Conservation (phyloP, 2,797 vertebrate genomes). For the Argentina silus region DNA sequence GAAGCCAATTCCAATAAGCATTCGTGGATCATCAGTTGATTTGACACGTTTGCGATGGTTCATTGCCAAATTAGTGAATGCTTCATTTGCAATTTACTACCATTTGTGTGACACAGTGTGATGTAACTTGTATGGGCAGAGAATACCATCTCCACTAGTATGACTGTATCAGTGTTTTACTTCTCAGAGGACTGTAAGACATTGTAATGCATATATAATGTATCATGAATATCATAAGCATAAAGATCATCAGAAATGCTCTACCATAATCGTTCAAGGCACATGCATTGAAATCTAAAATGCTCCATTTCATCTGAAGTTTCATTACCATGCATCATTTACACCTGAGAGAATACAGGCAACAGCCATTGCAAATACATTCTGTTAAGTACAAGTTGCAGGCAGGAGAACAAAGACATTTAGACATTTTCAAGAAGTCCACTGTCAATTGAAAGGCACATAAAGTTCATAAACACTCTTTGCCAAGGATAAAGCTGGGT, state of each 20-base stretch:
- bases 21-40: conserved; percentile 19
- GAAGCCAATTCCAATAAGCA: conserved; percentile 30
- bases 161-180: conserved; percentile 26
- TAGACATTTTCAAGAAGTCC: conserved; percentile 61
- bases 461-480: conserved; percentile 61
- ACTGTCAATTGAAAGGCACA: conserved; percentile 60
- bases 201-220: not conserved
- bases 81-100: conserved; percentile 18
- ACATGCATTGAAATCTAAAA: not conserved
- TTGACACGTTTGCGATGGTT: conserved; percentile 29
- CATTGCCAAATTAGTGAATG: conserved; percentile 16
- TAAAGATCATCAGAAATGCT: not conserved
- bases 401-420: conserved; percentile 33
- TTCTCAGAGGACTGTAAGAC: not conserved
- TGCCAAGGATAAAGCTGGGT: conserved; percentile 67
- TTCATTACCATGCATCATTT: conserved; percentile 29
- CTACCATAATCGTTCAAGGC: too few species aligned
- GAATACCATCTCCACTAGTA: not conserved
- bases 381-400: not conserved
- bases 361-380: conserved; percentile 36
- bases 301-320: not conserved
- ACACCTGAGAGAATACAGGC: conserved; percentile 18
- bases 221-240: not conserved
- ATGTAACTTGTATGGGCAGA: conserved; percentile 6
- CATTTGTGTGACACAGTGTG: conserved; percentile 6